Conservation (phyloP, 2,888 invertebrate species). For the Tenthredo notha region DNA sequence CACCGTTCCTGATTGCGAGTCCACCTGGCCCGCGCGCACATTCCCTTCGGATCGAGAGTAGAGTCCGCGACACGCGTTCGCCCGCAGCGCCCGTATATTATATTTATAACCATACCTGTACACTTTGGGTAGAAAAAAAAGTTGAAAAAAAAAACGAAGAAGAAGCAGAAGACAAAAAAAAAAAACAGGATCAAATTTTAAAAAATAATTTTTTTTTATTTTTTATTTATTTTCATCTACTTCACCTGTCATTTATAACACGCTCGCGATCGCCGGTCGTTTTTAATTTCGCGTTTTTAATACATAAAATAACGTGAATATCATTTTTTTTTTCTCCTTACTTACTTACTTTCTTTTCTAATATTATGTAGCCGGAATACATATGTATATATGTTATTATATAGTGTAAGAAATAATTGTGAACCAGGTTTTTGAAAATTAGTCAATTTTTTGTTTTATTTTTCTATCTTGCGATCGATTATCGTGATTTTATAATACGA, state of each 20-base stretch:
- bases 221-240: background rate
- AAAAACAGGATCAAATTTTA: background rate
- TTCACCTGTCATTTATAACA: background rate
- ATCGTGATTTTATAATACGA: too few relatives aligned
- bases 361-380: too few relatives aligned
- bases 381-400: too few relatives aligned
- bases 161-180: background rate
- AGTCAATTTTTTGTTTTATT: too few relatives aligned
- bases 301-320: background rate
- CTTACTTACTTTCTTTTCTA: too few relatives aligned
- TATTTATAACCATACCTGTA: background rate
- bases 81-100: conserved; percentile 43
- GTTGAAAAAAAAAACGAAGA: background rate
- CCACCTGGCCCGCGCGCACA: conserved; percentile 67
- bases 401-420: too few relatives aligned
- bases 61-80: conserved; percentile 74
- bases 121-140: background rate
- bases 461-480: too few relatives aligned
- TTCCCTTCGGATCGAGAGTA: conserved; percentile 63
- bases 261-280: background rate
- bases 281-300: background rate
- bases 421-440: too few relatives aligned
- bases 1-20: conserved; percentile 39
- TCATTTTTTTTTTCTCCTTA: too few relatives aligned
- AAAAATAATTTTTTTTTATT: background rate